Evolutionary conservation across 2,888 invertebrate genomes (phyloP).

Genomic region (Sialis lutaria): DNA sequence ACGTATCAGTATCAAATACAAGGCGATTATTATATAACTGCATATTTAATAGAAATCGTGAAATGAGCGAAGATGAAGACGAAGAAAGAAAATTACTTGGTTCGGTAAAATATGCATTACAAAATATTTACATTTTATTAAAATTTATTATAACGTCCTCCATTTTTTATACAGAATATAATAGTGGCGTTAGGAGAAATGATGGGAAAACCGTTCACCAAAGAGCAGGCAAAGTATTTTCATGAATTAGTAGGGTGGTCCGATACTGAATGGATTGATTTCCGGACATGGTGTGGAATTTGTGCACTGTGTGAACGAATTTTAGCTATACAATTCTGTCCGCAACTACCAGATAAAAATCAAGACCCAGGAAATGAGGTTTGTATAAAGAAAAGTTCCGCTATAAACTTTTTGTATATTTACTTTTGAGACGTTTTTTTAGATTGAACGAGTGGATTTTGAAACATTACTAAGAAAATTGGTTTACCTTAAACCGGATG

Average conservation of each 20-base stretch:
- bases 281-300: conserved; percentile 63
- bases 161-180: conserved; percentile 26
- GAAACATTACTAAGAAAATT: conserved; percentile 42
- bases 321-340: conserved; percentile 31
- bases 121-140: not conserved
- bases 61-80: conserved; percentile 17
- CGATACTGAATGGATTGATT: conserved; percentile 35
- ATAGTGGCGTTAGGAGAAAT: conserved; percentile 37
- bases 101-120: not conserved
- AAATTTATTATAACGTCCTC: not conserved
- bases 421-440: conserved; percentile 9
- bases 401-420: not conserved
- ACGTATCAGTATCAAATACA: conserved; percentile 43
- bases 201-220: conserved; percentile 42
- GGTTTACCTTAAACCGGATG: conserved; percentile 28
- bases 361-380: conserved; percentile 32
- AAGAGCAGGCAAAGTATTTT: conserved; percentile 30
- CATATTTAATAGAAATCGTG: conserved; percentile 29
- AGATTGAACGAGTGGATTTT: conserved; percentile 54
- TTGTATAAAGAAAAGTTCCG: not conserved
- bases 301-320: conserved; percentile 61
- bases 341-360: conserved; percentile 31
- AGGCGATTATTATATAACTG: conserved; percentile 36
- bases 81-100: conserved; percentile 26
- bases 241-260: conserved; percentile 33